Conservation (phyloP, 2,888 invertebrate genomes). For the Hyppa rectilinea region DNA sequence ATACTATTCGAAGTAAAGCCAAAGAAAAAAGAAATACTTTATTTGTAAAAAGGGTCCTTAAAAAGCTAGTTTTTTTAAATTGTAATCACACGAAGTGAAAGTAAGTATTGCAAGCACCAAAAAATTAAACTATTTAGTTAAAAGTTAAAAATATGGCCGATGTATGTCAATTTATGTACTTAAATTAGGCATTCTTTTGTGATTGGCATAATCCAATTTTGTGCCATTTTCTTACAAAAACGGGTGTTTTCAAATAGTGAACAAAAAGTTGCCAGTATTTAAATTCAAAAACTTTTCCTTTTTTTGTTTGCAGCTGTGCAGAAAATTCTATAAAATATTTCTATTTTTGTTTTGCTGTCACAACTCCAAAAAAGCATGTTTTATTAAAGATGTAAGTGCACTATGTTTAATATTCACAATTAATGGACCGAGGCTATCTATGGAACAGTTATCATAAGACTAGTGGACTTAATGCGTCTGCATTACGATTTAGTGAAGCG, state of each 20-base stretch:
- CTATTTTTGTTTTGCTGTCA: slow-evolving; percentile 18
- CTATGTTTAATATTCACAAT: slow-evolving; percentile 65
- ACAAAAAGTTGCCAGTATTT: slow-evolving; percentile 2
- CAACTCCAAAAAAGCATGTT: slow-evolving; percentile 17
- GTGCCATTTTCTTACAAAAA: background rate
- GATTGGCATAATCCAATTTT: background rate
- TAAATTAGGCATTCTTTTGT: background rate
- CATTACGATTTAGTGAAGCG: slow-evolving; percentile 58
- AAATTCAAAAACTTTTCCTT: background rate
- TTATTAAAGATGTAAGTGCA: slow-evolving; percentile 40
- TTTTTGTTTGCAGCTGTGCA: background rate
- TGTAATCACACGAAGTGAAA: slow-evolving; percentile 60
- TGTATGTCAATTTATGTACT: slow-evolving; percentile 11
- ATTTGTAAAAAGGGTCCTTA: slow-evolving; percentile 62
- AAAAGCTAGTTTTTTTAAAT: slow-evolving; percentile 55
- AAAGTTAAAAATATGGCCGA: slow-evolving; percentile 64
- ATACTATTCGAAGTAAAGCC: slow-evolving; percentile 46
- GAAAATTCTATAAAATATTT: slow-evolving; percentile 22
- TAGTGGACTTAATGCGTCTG: slow-evolving; percentile 81
- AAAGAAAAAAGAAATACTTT: background rate
- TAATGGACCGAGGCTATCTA: slow-evolving; percentile 55
- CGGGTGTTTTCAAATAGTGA: background rate
- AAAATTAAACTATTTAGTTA: slow-evolving; percentile 52
- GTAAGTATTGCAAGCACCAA: slow-evolving; percentile 70
- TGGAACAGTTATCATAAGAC: slow-evolving; percentile 79